Evolutionary conservation across 1,140 invertebrate genomes (phyloP).

Genomic region (Platorchestia sp.): DNA sequence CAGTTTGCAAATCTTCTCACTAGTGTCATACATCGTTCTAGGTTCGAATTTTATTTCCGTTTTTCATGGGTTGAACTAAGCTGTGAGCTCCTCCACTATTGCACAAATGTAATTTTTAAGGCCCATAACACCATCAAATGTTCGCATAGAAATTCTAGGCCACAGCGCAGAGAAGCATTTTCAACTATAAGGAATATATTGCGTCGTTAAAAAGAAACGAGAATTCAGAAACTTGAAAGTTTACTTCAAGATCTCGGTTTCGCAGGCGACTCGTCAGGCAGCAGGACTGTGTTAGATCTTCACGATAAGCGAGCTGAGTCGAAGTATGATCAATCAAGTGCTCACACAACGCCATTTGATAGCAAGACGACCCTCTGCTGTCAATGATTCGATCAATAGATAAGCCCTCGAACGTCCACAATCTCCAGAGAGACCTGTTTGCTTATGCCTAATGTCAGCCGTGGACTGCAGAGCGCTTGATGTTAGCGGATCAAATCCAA

Average conservation of each 20-base stretch:
- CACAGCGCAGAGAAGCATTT: neutral
- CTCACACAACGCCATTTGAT: conserved; percentile 25
- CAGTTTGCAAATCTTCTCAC: too few species aligned
- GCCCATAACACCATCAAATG: neutral
- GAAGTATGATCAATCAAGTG: conserved; percentile 27
- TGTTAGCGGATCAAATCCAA: too few species aligned
- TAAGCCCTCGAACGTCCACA: neutral
- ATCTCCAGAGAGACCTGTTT: neutral
- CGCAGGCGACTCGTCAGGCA: neutral
- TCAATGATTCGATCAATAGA: conserved; percentile 44
- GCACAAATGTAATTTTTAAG: neutral
- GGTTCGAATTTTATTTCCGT: neutral
- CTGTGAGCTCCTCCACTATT: neutral
- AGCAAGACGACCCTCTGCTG: conserved; percentile 32
- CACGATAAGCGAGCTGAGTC: neutral
- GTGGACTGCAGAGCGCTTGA: neutral
- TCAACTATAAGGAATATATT: neutral
- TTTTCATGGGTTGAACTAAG: neutral
- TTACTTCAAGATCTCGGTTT: neutral
- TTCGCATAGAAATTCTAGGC: neutral
- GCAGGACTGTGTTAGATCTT: conserved; percentile 8
- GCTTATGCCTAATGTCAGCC: neutral
- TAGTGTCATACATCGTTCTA: neutral
- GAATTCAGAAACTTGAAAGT: neutral
- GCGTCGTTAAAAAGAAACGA: neutral